A percentile compares a stretch with the other conserved stretches of the same genome.
Conservation (phyloP, 2,113 vertebrate species). For the Neolamprologus hecqui region DNA sequence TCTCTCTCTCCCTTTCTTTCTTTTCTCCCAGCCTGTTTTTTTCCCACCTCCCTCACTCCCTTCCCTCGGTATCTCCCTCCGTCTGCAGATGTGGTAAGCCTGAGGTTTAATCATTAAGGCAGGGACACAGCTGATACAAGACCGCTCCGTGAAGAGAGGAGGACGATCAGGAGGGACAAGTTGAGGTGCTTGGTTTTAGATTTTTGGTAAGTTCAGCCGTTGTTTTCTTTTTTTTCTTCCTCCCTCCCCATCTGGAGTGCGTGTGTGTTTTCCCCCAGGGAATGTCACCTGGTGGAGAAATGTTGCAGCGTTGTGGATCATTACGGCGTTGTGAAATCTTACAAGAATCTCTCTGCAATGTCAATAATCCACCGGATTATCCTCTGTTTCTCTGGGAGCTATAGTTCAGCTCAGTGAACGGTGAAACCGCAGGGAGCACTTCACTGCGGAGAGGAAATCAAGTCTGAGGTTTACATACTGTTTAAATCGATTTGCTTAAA, state of each 20-base stretch:
- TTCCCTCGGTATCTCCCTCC: constrained; percentile 8
- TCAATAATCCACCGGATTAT: constrained; percentile 61
- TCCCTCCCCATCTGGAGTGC: background rate
- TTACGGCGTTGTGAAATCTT: constrained; percentile 41
- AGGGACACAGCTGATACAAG: background rate
- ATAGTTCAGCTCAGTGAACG: background rate
- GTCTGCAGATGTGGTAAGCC: constrained; percentile 38
- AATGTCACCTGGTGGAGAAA: background rate
- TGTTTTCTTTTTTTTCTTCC: background rate
- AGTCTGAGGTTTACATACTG: background rate
- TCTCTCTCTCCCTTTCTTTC: background rate
- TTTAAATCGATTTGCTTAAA: background rate
- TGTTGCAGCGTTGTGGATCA: constrained; percentile 26
- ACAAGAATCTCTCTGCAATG: constrained; percentile 50
- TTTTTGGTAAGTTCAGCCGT: constrained; percentile 1
- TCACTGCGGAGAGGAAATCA: background rate
- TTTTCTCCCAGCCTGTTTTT: background rate
- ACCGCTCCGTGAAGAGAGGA: background rate
- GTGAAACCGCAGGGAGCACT: background rate
- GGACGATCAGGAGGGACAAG: background rate
- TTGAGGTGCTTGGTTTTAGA: background rate
- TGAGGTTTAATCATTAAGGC: constrained; percentile 36
- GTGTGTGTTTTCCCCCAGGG: background rate
- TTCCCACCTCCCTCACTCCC: background rate
- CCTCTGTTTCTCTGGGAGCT: constrained; percentile 7